These are phyloP conservation scores for Mythimna pallens DNA, from an alignment of 2,888 invertebrate genomes.

Conservation along the genomic window DNA sequence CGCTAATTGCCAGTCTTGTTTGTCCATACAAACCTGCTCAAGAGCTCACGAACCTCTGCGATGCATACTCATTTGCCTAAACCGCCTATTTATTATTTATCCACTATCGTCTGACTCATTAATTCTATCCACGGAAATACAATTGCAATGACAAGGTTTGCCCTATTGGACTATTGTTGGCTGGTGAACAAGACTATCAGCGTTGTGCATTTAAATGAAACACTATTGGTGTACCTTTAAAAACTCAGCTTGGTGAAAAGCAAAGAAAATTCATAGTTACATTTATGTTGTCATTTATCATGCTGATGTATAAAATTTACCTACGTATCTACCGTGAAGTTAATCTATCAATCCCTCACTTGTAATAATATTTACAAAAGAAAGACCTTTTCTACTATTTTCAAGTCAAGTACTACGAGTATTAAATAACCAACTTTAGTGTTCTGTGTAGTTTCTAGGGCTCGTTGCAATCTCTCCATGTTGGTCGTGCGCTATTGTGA, in stretches of 20 bases:
- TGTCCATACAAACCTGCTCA: slow-evolving; percentile 63
- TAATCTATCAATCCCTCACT: neutral
- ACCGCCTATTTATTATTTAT: slow-evolving; percentile 51
- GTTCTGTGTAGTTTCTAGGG: slow-evolving; percentile 63
- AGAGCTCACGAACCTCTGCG: slow-evolving; percentile 48
- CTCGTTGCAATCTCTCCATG: slow-evolving; percentile 69
- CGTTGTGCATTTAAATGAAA: slow-evolving; percentile 30
- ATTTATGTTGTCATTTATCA: slow-evolving; percentile 1
- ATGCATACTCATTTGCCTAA: slow-evolving; percentile 55
- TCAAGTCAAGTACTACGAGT: slow-evolving; percentile 13
- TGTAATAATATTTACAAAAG: neutral
- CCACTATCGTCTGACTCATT: slow-evolving; percentile 45
- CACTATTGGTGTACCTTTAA: neutral
- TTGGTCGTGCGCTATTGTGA: slow-evolving; percentile 70
- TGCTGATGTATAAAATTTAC: neutral
- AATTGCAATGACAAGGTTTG: slow-evolving; percentile 41
- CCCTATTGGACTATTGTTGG: slow-evolving; percentile 36
- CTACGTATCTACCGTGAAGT: neutral
- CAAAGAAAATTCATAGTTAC: slow-evolving; percentile 1
- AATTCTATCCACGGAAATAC: slow-evolving; percentile 47
- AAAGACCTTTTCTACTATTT: neutral
- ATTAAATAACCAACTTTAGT: slow-evolving; percentile 48
- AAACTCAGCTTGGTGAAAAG: neutral
- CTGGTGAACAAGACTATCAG: slow-evolving; percentile 11
- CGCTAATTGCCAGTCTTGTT: slow-evolving; percentile 75